Evolutionary conservation across 2,797 vertebrate genomes (phyloP), one percentile per base, ranked within the genome.

Genomic region (Sphenodon punctatus): DNA sequence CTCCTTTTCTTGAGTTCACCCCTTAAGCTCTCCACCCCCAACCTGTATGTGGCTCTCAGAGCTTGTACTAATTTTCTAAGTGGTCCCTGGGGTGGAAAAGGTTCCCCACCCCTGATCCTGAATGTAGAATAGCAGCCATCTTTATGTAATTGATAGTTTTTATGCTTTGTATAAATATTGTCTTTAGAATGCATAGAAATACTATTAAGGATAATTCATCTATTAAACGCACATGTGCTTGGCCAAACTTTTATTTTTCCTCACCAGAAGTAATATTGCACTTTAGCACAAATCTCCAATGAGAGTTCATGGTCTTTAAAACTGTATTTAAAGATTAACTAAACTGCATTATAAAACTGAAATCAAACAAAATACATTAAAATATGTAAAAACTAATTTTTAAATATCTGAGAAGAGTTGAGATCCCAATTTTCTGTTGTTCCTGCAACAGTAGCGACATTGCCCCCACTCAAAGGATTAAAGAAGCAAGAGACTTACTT

Each of bases 381-480:
- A 82, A 45, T 19, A 75, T 23, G 77, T 27, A 73, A 75, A 59
- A 42, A 81, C 89, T 61, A n/a, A n/a, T 64, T 88, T 89, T 89
- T 79, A 76, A 11, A 74, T 73, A 61, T 67, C 45, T 80, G 77
- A 39, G 34, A 78, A 78, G 83, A 36, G 5, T 48, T 76, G 41
- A 88, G 55, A 89, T 79, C 73, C 89, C 41, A 85, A 74, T 23
- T 42, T 66, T 72, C 2, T 0, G 32, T 30, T 36, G 38, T 34
- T 59, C 10, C 53, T 59, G 20, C 36, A 67, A 32, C 46, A 32
- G 8, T 46, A 22, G 43, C 68, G 67, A 56, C 32, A 72, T 23
- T 64, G 80, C 56, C 64, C 86, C 85, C 80, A 80, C 69, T 67
- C 53, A 72, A 61, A 84, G 48, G 13, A 78, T n/a, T n/a, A 86